These are phyloP conservation scores for Paralinhomoeus sp. DNA, from an alignment of 2,888 invertebrate genomes.

Conservation along the genomic window DNA sequence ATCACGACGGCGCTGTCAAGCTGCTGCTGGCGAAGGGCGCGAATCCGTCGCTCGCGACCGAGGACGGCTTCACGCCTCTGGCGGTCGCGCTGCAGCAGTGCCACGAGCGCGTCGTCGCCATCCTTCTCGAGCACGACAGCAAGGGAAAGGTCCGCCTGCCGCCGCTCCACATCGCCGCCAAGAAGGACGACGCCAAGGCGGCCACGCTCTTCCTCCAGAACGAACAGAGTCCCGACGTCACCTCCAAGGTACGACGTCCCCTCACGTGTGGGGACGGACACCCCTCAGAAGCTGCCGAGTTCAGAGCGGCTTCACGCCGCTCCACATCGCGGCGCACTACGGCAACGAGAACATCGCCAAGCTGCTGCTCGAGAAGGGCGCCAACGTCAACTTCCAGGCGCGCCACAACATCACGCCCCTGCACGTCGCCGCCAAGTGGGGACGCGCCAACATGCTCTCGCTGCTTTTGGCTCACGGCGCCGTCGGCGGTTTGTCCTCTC, in stretches of 20 bases:
- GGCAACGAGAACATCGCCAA: constrained; percentile 89
- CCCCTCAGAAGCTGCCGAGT: too few relatives aligned
- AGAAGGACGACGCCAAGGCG: constrained; percentile 96
- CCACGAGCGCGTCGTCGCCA: constrained; percentile 95
- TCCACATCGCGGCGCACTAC: constrained; percentile 96
- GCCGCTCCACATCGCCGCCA: constrained; percentile 94
- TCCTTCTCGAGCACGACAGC: constrained; percentile 87
- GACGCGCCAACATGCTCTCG: constrained; percentile 85
- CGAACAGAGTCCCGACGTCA: constrained; percentile 92
- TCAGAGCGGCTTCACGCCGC: constrained; percentile 81
- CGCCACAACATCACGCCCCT: constrained; percentile 95
- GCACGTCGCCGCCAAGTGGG: constrained; percentile 98
- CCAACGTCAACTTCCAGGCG: constrained; percentile 90
- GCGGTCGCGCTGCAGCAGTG: constrained; percentile 96
- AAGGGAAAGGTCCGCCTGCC: constrained; percentile 87
- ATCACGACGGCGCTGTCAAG: constrained; percentile 82
- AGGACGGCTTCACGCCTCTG: constrained; percentile 96
- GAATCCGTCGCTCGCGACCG: constrained; percentile 90
- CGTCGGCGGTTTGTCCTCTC: too few relatives aligned
- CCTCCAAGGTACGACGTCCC: constrained; percentile 52
- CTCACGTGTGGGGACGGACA: too few relatives aligned
- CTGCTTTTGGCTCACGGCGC: constrained; percentile 75
- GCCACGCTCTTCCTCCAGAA: constrained; percentile 83
- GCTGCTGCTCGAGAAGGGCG: constrained; percentile 76
- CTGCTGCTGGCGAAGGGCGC: constrained; percentile 78